Evolutionary conservation across 1,140 invertebrate genomes (phyloP), one percentile per base, ranked within the genome.

Genomic region (Pogonomyrmex californicus): DNA sequence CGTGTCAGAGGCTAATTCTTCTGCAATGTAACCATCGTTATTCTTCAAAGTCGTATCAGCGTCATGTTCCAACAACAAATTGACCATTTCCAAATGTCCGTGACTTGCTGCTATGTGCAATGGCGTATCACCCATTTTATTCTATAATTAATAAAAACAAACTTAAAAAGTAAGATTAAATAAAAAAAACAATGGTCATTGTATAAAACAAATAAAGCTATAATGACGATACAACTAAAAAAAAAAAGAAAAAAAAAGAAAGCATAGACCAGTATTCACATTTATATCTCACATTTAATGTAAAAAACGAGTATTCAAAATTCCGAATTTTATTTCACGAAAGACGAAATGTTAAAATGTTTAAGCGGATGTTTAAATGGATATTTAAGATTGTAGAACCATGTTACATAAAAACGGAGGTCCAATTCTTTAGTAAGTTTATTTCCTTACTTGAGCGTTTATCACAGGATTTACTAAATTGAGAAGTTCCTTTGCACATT

Each of bases 51-150:
- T 94, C 2, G 96, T 93, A 91, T 97, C 95, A 30, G 96, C 96
- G 2, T 96, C 96, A 73, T 96, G 95, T 86, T 96, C 95, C 56
- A 97, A 88, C 49, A 97, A 93, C n/a, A 97, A 91, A 87, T 96
- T 94, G 9, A 97, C 95, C 54, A 97, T 95, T 85, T 96, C 96
- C 17, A 96, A 91, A 88, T 97, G 96, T 36, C 96, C 96, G 91
- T 96, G 95, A 70, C 95, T 93, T 1, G 97, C 96, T n/a, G 97
- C 96, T 17, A 94, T 81, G 86, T 96, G 95, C 79, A 96, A 90
- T 1, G 97, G 96, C 10, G 96, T 96, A 92, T 97, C 97, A 17
- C 97, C 97, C 92, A 96, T 92, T 95, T 95, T 95, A 94, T 96
- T 96, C 96, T 96, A 62, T 70, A 91, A 91, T 82, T 60, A 88